Conservation (phyloP, 2,888 invertebrate genomes). For the Dicranocentrus wangi region DNA sequence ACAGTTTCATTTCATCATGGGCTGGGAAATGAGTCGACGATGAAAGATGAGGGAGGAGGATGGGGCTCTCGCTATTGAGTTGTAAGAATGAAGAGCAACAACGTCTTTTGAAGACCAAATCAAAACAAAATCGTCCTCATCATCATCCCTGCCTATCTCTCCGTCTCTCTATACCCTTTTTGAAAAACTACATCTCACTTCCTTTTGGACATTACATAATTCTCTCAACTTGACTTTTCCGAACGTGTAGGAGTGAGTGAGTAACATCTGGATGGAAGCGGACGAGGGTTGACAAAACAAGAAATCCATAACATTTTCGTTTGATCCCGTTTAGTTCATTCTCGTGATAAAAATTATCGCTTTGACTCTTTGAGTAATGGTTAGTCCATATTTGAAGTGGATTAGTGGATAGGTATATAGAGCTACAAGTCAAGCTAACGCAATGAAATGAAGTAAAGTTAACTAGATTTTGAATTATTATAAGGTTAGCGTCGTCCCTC, state of each 20-base stretch:
- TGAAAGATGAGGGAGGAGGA: slow-evolving; percentile 39
- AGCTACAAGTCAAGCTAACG: too few relatives aligned
- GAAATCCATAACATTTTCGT: too few relatives aligned
- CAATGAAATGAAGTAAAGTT: neutral
- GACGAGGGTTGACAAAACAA: too few relatives aligned
- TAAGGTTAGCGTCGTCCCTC: neutral
- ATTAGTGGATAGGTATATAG: neutral
- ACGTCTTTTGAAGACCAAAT: slow-evolving; percentile 46
- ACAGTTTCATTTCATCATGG: too few relatives aligned
- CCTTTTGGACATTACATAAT: neutral
- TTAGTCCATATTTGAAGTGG: slow-evolving; percentile 18
- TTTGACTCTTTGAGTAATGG: slow-evolving; percentile 8
- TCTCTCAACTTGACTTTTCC: too few relatives aligned
- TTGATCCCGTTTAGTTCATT: slow-evolving; percentile 24
- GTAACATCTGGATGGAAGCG: too few relatives aligned
- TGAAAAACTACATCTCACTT: neutral
- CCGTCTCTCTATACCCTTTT: too few relatives aligned
- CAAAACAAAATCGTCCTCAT: slow-evolving; percentile 57
- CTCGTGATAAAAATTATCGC: slow-evolving; percentile 35
- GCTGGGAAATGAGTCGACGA: neutral
- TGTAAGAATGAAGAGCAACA: too few relatives aligned
- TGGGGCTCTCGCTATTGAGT: slow-evolving; percentile 8
- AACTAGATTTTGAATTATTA: neutral
- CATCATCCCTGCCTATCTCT: too few relatives aligned
- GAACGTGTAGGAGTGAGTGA: too few relatives aligned